phyloP scores from a whole-genome alignment of 2,113 vertebrate genomes.

The Epinephelus moara region DNA sequence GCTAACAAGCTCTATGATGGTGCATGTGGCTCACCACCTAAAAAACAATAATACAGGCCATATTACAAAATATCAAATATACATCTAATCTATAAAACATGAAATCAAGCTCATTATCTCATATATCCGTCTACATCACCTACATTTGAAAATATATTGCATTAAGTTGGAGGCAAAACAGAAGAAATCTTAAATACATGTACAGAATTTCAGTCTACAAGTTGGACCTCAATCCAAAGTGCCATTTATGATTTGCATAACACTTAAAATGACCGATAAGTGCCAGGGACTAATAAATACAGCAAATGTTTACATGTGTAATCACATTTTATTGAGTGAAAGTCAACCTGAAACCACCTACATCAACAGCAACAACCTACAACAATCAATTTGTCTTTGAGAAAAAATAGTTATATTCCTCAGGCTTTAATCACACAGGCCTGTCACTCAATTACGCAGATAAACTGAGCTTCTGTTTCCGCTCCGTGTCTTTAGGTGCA shows the following conservation, averaged over 20 bases:
- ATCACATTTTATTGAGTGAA: neutral
- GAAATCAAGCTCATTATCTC: too few species aligned
- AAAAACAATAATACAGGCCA: too few species aligned
- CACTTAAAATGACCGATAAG: neutral
- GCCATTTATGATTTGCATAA: neutral
- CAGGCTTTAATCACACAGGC: neutral
- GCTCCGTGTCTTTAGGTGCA: constrained; percentile 36
- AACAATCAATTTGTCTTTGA: constrained; percentile 7
- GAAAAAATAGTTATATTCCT: neutral
- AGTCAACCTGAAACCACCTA: neutral
- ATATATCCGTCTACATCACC: too few species aligned
- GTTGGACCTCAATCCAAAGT: neutral
- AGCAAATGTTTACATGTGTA: neutral
- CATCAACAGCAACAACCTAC: neutral
- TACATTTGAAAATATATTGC: too few species aligned
- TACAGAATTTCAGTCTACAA: too few species aligned
- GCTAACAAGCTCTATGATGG: too few species aligned
- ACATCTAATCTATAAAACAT: too few species aligned
- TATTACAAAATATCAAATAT: too few species aligned
- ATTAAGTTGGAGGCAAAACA: too few species aligned
- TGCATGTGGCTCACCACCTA: too few species aligned
- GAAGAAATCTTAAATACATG: too few species aligned
- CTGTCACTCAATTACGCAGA: constrained; percentile 32
- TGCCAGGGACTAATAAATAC: too few species aligned
- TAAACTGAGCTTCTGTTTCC: constrained; percentile 33